phyloP scores from a whole-genome alignment of 2,113 vertebrate genomes.

The Campylomormyrus tamandua region DNA sequence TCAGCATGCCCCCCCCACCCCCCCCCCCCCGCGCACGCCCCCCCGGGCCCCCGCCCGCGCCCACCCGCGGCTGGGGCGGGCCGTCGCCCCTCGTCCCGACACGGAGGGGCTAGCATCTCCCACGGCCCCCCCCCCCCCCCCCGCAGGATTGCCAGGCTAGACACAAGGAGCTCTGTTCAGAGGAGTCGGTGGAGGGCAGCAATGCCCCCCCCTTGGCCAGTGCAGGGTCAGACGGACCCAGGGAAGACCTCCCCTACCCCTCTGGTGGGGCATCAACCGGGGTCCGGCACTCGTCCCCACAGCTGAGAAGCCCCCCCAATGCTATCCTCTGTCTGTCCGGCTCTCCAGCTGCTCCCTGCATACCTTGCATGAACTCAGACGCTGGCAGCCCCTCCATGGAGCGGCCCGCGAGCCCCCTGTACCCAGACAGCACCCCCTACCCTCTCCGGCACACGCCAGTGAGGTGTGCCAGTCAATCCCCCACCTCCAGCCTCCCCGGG shows the following conservation, averaged over 20 bases:
- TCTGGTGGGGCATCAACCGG: not conserved
- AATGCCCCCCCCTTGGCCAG: not conserved
- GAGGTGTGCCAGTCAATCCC: conserved; percentile 60
- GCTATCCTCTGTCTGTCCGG: not conserved
- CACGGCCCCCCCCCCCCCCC: not conserved
- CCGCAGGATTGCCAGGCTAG: not conserved
- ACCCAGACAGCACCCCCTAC: conserved; percentile 62
- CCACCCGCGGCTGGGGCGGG: too few species aligned
- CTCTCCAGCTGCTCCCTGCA: conserved; percentile 28
- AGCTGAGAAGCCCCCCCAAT: not conserved
- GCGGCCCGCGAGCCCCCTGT: conserved; percentile 64
- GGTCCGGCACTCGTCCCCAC: not conserved
- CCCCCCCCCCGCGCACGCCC: not conserved
- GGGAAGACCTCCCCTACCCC: not conserved
- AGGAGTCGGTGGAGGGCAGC: not conserved
- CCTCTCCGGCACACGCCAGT: conserved; percentile 68
- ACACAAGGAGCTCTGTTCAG: not conserved
- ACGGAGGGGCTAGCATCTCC: too few species aligned
- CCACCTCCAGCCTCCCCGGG: conserved; percentile 61
- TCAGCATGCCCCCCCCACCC: not conserved
- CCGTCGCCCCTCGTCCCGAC: too few species aligned
- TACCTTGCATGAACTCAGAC: conserved; percentile 56
- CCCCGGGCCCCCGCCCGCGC: too few species aligned
- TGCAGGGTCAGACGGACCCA: not conserved
- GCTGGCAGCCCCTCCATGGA: conserved; percentile 64